Conservation (phyloP, 2,113 vertebrate species). For the Alethe diademata region DNA sequence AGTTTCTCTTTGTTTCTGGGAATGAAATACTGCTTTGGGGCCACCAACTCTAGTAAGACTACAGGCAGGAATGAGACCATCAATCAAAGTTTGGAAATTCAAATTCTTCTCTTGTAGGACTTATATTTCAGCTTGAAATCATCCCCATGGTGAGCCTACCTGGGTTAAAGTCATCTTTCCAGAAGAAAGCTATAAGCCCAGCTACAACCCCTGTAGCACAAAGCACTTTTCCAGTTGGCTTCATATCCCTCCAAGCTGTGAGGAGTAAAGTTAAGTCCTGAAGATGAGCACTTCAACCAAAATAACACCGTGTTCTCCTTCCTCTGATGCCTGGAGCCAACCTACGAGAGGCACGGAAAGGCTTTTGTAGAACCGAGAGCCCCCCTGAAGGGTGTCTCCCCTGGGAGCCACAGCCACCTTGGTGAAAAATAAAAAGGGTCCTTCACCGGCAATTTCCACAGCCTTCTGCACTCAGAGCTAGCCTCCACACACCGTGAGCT, state of each 20-base stretch:
- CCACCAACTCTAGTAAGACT: background rate
- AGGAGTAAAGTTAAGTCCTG: background rate
- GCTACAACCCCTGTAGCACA: background rate
- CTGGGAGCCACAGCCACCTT: background rate
- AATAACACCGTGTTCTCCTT: background rate
- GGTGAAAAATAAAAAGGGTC: background rate
- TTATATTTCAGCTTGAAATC: background rate
- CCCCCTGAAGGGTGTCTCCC: background rate
- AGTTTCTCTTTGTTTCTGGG: background rate
- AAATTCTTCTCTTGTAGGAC: background rate
- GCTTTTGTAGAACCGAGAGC: background rate
- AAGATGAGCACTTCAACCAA: background rate
- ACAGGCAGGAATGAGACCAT: background rate
- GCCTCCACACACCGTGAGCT: background rate
- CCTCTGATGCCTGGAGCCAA: background rate
- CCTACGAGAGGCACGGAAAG: background rate
- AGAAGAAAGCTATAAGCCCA: conserved; percentile 46
- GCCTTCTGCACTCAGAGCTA: background rate
- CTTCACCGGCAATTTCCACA: background rate
- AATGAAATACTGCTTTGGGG: background rate
- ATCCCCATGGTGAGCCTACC: conserved; percentile 6
- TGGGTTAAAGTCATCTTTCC: conserved; percentile 72
- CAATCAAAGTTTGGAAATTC: background rate
- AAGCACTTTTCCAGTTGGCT: background rate
- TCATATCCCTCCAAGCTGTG: background rate